Base-by-base conservation (phyloP, 2,888 invertebrate genomes). In the Boloria selene region DNA sequence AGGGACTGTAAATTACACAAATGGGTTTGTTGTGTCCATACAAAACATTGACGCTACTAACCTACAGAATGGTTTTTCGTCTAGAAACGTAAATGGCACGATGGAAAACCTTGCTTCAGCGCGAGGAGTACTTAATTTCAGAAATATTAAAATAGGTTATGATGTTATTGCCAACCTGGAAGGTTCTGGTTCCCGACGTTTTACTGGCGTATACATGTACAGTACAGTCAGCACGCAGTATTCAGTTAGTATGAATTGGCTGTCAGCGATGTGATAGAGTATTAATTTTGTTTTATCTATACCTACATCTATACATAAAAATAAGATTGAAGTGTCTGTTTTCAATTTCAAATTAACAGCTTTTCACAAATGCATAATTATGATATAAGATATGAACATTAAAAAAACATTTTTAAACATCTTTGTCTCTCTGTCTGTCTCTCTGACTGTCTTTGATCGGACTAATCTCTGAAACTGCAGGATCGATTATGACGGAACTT, bases 21-120 rank as follows among this genome's bases (percentile, higher is more conserved):
- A 88, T 17, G 87, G 86, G 0, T 89, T 87, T 59, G 70, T 88
- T 0, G 70, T 86, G 0, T 82, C 87, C n/a, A 74, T 88, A 1
- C 79, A 87, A 61, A 79, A 75, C 31, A 73, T 88, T 0, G 80
- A 83, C 13, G 18, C 87, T 0, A 69, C 55, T 0, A 26, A 69
- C 3, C 73, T 86, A 0, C 0, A 18, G 0, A 56, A 71, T 0
- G 0, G 0, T 0, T 62, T 81, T 0, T n/a, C 7, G 0, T 72
- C 58, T 1, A 65, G 59, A 16, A 68, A 53, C 1, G 65, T 76
- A 0, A 66, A 79, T 31, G 74, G 69, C 0, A 74, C 68, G 0
- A 3, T 22, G 0, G 64, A 72, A 0, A 75, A 76, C 0, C 38
- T 42, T 0, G 82, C 78, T 0, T 18, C 31, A 0, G 74, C 84